Evolutionary conservation across 1,140 invertebrate genomes (phyloP), one percentile per base, ranked within the genome.

Genomic region (Branchinecta lindahli): DNA sequence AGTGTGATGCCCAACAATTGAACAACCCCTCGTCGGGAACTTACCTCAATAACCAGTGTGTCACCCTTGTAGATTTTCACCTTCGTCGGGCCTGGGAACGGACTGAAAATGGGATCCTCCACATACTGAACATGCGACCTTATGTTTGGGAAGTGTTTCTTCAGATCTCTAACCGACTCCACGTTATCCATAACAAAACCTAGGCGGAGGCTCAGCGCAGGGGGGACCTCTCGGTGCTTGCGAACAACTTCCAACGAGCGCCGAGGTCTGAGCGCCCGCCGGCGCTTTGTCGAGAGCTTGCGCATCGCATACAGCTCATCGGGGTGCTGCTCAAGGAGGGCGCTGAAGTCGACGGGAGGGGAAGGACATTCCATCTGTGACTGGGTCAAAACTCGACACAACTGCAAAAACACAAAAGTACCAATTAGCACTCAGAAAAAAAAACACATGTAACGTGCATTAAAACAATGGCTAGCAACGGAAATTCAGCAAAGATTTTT

Each of bases 181-280:
- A 98, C 95, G 78, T 91, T 90, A 75, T 98, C 96, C 95, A 98
- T 98, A 7, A 92, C 83, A 79, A 98, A 97, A 15, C 90, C 93
- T 70, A 96, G 86, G 74, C 82, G 79, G 2, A 83, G 73, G 21
- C 73, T 75, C 20, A 82, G 74, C 68, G 75, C 76, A 68, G 76
- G 66, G 9, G 71, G 71, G 15, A 72, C 77, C n/a, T 75, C 75
- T 68, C 68, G 70, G 70, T 72, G 46, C 46, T 68, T 68, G 18
- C 71, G 71, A 52, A 1, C 71, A 73, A 8, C 72, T 46, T 71
- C 73, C 66, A 10, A 68, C 66, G 69, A 66, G 8, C 68, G 71
- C 33, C 69, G 65, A 21, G 68, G 72, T 20, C 12, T 66, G 68
- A 66, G 66, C 66, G 12, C 46, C 33, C 66, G 68, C 52, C 6